phyloP scores from a whole-genome alignment of 2,888 invertebrate species.

The Bibio marci region DNA sequence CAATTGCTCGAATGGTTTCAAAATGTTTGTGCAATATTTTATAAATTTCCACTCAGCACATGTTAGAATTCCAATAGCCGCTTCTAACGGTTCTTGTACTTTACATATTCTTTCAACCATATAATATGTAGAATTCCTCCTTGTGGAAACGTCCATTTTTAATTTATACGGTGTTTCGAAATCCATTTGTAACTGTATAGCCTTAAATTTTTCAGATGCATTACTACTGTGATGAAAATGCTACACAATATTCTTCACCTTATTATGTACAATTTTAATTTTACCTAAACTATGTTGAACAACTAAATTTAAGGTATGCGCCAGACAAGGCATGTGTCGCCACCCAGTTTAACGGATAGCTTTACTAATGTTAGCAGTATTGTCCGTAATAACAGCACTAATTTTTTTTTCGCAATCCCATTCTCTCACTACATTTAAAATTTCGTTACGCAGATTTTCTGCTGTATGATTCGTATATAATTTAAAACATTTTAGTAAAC shows the following conservation, averaged over 20 bases:
- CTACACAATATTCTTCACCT: not conserved
- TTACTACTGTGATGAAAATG: not conserved
- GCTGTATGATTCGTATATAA: not conserved
- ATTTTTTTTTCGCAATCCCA: conserved; percentile 4
- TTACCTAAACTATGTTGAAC: not conserved
- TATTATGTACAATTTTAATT: not conserved
- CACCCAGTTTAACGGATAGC: conserved; percentile 11
- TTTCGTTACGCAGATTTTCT: too few species aligned
- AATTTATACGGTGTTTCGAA: conserved; percentile 11
- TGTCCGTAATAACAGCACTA: conserved; percentile 11
- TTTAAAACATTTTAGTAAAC: conserved; percentile 8
- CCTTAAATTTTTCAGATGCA: conserved; percentile 1
- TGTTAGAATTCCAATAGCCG: conserved; percentile 10
- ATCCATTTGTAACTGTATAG: not conserved
- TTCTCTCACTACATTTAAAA: not conserved
- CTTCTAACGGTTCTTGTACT: conserved; percentile 12
- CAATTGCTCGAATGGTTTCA: too few species aligned
- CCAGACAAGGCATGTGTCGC: conserved; percentile 9
- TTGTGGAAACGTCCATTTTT: conserved; percentile 15
- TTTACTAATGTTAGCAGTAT: conserved; percentile 13
- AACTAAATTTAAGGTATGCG: not conserved
- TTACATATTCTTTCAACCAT: conserved; percentile 13
- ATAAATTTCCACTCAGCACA: too few species aligned
- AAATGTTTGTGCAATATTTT: too few species aligned
- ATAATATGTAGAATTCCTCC: conserved; percentile 14